Base-by-base conservation (phyloP, 2,797 vertebrate genomes). In the Argentina silus region DNA sequence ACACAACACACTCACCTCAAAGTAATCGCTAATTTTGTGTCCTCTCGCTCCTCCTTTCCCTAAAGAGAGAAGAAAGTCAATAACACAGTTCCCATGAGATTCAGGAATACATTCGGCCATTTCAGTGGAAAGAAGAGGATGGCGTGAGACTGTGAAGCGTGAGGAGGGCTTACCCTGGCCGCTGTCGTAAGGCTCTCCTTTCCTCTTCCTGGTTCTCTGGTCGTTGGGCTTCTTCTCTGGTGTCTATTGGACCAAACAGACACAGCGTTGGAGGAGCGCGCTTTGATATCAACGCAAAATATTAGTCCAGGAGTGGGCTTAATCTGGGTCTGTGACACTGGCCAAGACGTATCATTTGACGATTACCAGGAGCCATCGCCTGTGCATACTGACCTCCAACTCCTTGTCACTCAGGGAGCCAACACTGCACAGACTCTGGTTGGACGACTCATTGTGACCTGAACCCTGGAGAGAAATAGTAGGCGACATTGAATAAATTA, bases 401-500 rank as follows among this genome's bases (percentile, higher is more conserved):
- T 98, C 97, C 86, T 96, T 98, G 91, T 98, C 97, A 76, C 97
- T 98, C 84, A 98, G 92, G 76, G 97, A 98, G 75, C 97, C 96
- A 69, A 96, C 94, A 19, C 97, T 98, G 92, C 97, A 97, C 86
- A 98, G 91, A 81, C 96, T 97, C 92, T 98, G 97, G 88, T 98
- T 97, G 87, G 97, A 98, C 89, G 96, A 97, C 90, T 98, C 97
- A 17, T 95, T 97, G 83, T 96, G 96, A 85, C 95, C 93, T 83
- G 95, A 95, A 90, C 95, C 95, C 96, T 97, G 83, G 10, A 74
- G 75, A 59, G 80, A 11, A 83, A 7, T 36, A 36, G 27, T 2
- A 36, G 27, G 4, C 27, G 27, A 4, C 27, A 36, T 36, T 36
- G 6, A 45, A n/a, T 23, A 19, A 17, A n/a, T 48, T 21, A 5